These are phyloP conservation scores for Caranx melampygus DNA, from an alignment of 2,113 vertebrate genomes.

Conservation along the genomic window DNA sequence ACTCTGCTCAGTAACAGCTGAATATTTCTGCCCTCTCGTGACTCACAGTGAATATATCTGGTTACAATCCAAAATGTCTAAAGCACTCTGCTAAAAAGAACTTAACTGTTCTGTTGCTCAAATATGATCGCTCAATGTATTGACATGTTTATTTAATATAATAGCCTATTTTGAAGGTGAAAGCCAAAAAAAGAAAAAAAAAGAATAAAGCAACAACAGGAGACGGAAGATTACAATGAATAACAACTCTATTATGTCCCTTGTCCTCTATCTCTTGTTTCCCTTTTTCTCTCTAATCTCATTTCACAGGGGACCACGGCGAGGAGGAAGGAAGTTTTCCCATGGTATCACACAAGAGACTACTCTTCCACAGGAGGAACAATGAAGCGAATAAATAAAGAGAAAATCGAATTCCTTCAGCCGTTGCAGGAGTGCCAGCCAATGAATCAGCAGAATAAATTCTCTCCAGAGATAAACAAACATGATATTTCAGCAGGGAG, in stretches of 20 bases:
- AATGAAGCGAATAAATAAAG: conserved; percentile 84
- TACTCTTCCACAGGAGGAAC: conserved; percentile 69
- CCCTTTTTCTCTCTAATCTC: conserved; percentile 73
- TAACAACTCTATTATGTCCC: conserved; percentile 74
- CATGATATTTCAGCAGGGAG: conserved; percentile 81
- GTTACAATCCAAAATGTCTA: conserved; percentile 33
- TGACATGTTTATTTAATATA: conserved; percentile 61
- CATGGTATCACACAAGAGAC: conserved; percentile 68
- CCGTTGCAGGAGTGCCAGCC: conserved; percentile 75
- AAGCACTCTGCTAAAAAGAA: conserved; percentile 3
- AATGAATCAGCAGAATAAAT: conserved; percentile 86
- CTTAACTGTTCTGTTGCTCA: conserved; percentile 41
- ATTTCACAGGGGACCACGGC: conserved; percentile 70
- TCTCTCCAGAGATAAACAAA: conserved; percentile 84
- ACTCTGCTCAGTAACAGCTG: conserved; percentile 27
- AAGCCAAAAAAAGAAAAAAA: conserved; percentile 57
- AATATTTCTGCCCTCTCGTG: conserved; percentile 36
- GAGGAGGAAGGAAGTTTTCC: conserved; percentile 64
- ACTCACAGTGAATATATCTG: conserved; percentile 23
- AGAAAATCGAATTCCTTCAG: conserved; percentile 83
- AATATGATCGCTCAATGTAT: conserved; percentile 46
- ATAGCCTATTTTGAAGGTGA: conserved; percentile 60
- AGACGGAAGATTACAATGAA: conserved; percentile 68
- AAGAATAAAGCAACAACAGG: conserved; percentile 37
- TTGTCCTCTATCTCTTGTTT: conserved; percentile 70